Evolutionary conservation across 2,888 invertebrate species (phyloP).

Genomic region (Scrobipalpa costella): DNA sequence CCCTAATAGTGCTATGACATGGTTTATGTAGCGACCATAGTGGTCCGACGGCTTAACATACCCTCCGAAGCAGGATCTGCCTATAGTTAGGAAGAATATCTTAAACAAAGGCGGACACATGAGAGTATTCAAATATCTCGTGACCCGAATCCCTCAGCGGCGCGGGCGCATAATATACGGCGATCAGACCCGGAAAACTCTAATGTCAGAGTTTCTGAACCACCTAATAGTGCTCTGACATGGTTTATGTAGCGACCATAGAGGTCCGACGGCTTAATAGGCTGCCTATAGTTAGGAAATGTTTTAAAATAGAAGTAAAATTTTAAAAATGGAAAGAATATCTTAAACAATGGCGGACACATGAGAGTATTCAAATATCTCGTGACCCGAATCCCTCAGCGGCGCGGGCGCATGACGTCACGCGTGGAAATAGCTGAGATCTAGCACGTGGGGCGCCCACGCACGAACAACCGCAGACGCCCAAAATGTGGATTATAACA

Average conservation of each 20-base stretch:
- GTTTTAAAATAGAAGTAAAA: not conserved
- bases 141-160: conserved; percentile 4
- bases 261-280: too few relatives aligned
- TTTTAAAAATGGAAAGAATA: not conserved
- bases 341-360: not conserved
- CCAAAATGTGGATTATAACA: not conserved
- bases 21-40: too few relatives aligned
- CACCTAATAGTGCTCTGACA: too few relatives aligned
- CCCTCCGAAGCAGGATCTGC: too few relatives aligned
- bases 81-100: too few relatives aligned
- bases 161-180: not conserved
- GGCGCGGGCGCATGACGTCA: conserved; percentile 15
- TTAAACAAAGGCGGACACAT: not conserved
- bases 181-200: too few relatives aligned
- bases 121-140: conserved; percentile 8
- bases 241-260: too few relatives aligned
- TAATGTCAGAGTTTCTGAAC: too few relatives aligned
- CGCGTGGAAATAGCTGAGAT: conserved; percentile 15
- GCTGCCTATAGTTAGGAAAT: too few relatives aligned
- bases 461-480: not conserved
- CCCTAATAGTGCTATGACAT: too few relatives aligned
- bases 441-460: conserved; percentile 12
- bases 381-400: conserved; percentile 2
- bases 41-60: too few relatives aligned
- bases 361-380: conserved; percentile 8